Percentiles rank a stretch among this genome's conserved stretches.
Evolutionary conservation across 1,140 invertebrate genomes (phyloP).

Genomic region (Drosophila nikananu): DNA sequence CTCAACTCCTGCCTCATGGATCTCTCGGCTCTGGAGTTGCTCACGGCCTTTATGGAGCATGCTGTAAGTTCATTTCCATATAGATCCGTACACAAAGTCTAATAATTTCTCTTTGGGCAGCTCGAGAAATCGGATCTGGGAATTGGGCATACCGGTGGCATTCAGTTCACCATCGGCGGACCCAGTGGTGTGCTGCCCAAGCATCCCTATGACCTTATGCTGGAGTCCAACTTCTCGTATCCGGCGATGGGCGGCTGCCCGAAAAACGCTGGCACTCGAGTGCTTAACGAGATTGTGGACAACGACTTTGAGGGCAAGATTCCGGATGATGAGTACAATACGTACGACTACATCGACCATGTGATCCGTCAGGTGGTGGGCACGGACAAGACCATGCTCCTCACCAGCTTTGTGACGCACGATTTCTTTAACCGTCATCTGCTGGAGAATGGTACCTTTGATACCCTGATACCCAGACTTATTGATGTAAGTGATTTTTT

Average conservation of each 20-base stretch:
- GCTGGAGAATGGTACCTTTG: conserved; percentile 80
- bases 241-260: conserved; percentile 81
- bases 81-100: accelerated
- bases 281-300: conserved; percentile 81
- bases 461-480: conserved; percentile 70
- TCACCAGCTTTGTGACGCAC: conserved; percentile 81
- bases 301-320: conserved; percentile 81
- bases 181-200: conserved; percentile 78
- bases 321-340: conserved; percentile 75
- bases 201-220: conserved; percentile 80
- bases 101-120: conserved; percentile 26
- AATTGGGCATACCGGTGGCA: conserved; percentile 80
- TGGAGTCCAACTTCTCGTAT: conserved; percentile 78
- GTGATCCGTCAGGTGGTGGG: conserved; percentile 76
- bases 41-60: conserved; percentile 81
- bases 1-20: conserved; percentile 79
- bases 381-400: conserved; percentile 78
- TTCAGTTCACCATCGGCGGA: conserved; percentile 83
- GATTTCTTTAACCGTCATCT: conserved; percentile 80
- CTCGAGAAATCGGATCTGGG: conserved; percentile 79
- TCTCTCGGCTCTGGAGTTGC: conserved; percentile 66
- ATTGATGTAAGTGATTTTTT: conserved; percentile 66
- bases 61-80: conserved; percentile 47
- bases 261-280: conserved; percentile 74
- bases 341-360: conserved; percentile 79